phyloP scores from a whole-genome alignment of 2,888 invertebrate species.

The Calephelis perditalis region DNA sequence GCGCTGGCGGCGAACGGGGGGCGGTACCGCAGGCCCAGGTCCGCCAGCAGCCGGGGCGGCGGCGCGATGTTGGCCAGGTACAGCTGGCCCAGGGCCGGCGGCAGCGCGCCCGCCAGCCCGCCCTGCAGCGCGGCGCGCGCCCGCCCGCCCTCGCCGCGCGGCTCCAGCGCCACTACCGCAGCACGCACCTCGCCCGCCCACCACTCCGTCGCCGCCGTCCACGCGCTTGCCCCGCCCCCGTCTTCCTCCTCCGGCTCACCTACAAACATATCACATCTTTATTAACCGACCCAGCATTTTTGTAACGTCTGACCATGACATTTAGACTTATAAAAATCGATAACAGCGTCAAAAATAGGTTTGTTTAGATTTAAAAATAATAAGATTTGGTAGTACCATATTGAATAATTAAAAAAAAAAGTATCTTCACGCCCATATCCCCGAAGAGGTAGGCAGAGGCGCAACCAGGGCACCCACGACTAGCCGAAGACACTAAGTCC shows the following conservation, averaged over 20 bases:
- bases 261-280: conserved; percentile 18
- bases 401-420: too few relatives aligned
- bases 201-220: conserved; percentile 65
- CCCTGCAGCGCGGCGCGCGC: conserved; percentile 41
- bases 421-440: too few relatives aligned
- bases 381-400: too few relatives aligned
- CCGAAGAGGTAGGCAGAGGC: too few relatives aligned
- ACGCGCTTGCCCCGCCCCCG: conserved; percentile 8
- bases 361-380: too few relatives aligned
- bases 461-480: too few relatives aligned
- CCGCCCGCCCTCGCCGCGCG: conserved; percentile 33
- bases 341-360: too few relatives aligned
- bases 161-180: conserved; percentile 49
- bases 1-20: conserved; percentile 83
- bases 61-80: conserved; percentile 92
- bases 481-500: too few relatives aligned
- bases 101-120: conserved; percentile 40
- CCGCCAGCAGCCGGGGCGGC: conserved; percentile 84
- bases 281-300: too few relatives aligned
- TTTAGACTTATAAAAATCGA: too few relatives aligned
- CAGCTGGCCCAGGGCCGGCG: conserved; percentile 68
- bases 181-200: conserved; percentile 46
- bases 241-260: conserved; percentile 25
- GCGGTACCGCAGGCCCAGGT: conserved; percentile 86
- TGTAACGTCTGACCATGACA: too few relatives aligned